Conservation (phyloP, 2,113 vertebrate species). For the Astur gentilis region DNA sequence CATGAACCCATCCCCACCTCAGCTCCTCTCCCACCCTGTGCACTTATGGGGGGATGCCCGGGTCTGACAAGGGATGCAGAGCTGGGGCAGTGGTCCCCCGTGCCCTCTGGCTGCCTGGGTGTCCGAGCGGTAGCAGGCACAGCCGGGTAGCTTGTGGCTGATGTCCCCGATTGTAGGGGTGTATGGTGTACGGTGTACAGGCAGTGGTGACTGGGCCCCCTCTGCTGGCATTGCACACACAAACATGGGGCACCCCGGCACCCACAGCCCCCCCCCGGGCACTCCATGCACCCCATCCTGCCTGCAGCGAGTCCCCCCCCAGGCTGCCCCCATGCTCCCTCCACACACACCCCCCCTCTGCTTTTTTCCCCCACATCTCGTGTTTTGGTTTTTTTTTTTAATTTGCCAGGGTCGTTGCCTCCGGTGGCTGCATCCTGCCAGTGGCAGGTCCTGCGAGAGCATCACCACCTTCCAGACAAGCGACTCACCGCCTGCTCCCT, state of each 20-base stretch:
- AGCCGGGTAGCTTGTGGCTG: accelerated
- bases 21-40: too few relatives aligned
- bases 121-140: accelerated
- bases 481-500: background rate
- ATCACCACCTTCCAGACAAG: background rate
- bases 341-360: background rate
- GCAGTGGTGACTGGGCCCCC: background rate
- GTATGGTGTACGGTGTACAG: accelerated
- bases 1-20: background rate
- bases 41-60: background rate
- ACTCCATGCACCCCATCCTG: background rate
- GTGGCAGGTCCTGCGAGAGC: background rate
- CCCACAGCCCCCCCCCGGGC: background rate
- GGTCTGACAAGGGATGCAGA: background rate
- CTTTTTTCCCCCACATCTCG: accelerated
- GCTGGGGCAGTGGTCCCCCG: accelerated
- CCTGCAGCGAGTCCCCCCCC: too few relatives aligned
- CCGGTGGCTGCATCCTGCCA: too few relatives aligned
- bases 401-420: background rate
- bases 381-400: too few relatives aligned
- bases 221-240: background rate
- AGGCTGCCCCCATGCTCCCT: background rate
- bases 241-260: background rate
- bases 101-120: too few relatives aligned
- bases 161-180: background rate